These are phyloP conservation scores for Anomalospiza imberbis DNA, from an alignment of 2,797 vertebrate genomes.

Conservation along the genomic window DNA sequence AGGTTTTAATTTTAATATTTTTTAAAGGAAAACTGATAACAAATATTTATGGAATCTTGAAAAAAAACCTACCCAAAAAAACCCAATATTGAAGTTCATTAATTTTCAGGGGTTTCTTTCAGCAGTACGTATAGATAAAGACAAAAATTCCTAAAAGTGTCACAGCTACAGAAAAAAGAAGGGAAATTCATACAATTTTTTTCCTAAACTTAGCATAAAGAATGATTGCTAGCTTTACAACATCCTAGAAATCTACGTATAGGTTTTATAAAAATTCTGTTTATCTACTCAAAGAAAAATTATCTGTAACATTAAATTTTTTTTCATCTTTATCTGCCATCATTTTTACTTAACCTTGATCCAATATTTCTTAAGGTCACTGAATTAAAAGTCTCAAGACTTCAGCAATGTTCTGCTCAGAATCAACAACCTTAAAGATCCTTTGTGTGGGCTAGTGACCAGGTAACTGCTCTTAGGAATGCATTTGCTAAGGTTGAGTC, in stretches of 20 bases:
- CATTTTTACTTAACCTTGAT: not conserved
- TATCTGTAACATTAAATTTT: not conserved
- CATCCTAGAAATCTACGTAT: not conserved
- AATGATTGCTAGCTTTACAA: not conserved
- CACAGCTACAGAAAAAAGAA: not conserved
- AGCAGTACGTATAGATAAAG: not conserved
- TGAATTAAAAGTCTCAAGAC: not conserved
- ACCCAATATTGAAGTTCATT: accelerated
- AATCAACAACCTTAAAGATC: not conserved
- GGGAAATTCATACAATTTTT: not conserved
- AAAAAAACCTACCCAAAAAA: not conserved
- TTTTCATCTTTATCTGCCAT: not conserved
- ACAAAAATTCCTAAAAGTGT: not conserved
- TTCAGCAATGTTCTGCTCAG: not conserved
- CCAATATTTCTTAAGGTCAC: not conserved
- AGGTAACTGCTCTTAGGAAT: not conserved
- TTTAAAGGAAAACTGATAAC: not conserved
- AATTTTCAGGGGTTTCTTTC: not conserved
- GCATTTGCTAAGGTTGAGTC: not conserved
- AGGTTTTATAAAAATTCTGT: not conserved
- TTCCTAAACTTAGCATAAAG: not conserved
- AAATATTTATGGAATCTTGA: not conserved
- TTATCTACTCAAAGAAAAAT: not conserved
- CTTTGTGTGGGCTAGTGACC: not conserved
- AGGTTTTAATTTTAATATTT: not conserved